These are phyloP conservation scores for Panagrolaimus sp. DNA, from an alignment of 1,140 invertebrate genomes.

Conservation along the genomic window DNA sequence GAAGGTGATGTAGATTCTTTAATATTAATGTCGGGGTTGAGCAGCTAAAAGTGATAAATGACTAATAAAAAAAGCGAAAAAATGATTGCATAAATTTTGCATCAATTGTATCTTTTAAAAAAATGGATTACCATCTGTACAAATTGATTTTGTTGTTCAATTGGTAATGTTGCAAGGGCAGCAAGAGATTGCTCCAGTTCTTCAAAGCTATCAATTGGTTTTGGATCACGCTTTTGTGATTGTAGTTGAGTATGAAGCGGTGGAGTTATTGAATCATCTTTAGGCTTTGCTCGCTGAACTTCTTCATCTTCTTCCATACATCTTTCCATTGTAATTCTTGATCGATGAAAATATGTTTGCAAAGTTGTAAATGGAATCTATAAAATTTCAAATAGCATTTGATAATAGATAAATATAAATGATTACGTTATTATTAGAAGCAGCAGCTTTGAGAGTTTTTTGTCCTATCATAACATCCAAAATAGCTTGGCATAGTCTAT, in stretches of 20 bases:
- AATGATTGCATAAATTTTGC: no score
- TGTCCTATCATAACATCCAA: constrained; percentile 13
- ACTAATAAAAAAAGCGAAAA: no score
- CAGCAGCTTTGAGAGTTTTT: constrained; percentile 3
- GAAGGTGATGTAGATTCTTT: neutral
- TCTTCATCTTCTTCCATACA: constrained; percentile 14
- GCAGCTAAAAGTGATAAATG: no score
- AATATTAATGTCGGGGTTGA: no score
- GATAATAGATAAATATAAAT: neutral
- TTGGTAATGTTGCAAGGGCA: neutral
- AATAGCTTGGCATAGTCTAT: constrained; percentile 8
- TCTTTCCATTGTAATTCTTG: constrained; percentile 4
- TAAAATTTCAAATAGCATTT: neutral
- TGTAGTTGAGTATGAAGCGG: neutral
- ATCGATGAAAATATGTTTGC: constrained; percentile 10
- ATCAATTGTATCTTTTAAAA: no score
- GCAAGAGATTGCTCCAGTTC: neutral
- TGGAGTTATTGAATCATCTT: constrained; percentile 2
- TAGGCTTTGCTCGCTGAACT: constrained; percentile 11
- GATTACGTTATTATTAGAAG: constrained; percentile 10
- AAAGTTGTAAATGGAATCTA: constrained; percentile 9
- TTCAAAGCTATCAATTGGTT: neutral
- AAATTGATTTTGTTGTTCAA: constrained; percentile 7
- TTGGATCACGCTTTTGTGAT: neutral
- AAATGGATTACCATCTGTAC: neutral